These are phyloP conservation scores for Plestiodon gilberti DNA, from an alignment of 2,113 vertebrate genomes.

Conservation along the genomic window DNA sequence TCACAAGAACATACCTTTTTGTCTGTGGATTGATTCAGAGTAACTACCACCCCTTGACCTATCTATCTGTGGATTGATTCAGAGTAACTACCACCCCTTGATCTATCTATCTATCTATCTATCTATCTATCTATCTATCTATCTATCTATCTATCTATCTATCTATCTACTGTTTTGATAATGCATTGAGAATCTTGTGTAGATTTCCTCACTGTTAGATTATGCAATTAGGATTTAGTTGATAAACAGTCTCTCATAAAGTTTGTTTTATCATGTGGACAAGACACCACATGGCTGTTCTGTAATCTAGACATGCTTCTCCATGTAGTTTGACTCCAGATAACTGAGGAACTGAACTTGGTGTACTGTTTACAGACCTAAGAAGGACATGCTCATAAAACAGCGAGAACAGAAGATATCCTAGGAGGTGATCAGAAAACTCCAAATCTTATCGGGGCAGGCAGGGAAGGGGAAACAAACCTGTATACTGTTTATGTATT, in stretches of 20 bases:
- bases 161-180: neutral
- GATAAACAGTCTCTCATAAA: neutral
- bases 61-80: too few species aligned
- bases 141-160: too few species aligned
- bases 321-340: too few species aligned
- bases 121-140: too few species aligned
- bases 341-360: neutral
- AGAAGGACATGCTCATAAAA: neutral
- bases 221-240: neutral
- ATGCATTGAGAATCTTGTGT: neutral
- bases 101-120: too few species aligned
- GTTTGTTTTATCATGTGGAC: neutral
- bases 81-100: too few species aligned
- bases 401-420: neutral
- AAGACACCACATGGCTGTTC: neutral
- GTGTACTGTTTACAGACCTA: neutral
- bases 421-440: neutral
- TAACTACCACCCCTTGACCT: neutral
- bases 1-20: neutral
- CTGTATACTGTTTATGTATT: too few species aligned
- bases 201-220: neutral
- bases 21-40: neutral
- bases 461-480: neutral
- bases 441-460: neutral
- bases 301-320: neutral